Percentiles rank a stretch among this genome's conserved stretches.
Evolutionary conservation across 2,797 vertebrate genomes (phyloP).

Genomic region (Syncerus caffer): DNA sequence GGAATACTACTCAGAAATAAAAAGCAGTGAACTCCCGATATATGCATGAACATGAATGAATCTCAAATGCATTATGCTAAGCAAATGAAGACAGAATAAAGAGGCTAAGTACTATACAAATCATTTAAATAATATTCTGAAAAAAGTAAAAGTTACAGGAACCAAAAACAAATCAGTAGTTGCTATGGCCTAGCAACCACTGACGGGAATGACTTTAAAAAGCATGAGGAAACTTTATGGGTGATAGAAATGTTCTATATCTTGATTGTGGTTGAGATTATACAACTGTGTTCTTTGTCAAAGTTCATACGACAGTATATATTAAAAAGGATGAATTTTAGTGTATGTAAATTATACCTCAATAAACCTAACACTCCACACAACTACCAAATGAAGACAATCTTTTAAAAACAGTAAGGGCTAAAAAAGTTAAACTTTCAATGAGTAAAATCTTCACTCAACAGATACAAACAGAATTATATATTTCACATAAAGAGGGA

Average conservation of each 20-base stretch:
- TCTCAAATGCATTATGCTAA: neutral
- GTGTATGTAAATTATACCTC: neutral
- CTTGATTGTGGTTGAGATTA: neutral
- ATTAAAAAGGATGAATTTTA: neutral
- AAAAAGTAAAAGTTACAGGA: constrained; percentile 8
- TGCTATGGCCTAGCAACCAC: neutral
- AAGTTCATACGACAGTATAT: neutral
- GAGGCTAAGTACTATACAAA: neutral
- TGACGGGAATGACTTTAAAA: neutral
- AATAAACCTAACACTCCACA: neutral
- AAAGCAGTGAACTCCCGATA: neutral
- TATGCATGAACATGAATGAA: neutral
- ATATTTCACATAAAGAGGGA: neutral
- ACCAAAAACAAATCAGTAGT: neutral
- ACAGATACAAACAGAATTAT: neutral
- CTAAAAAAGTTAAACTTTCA: neutral
- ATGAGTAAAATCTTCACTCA: neutral
- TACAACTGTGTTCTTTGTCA: neutral
- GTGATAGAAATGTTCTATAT: neutral
- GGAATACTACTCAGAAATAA: neutral
- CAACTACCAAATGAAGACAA: neutral
- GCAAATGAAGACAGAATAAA: neutral
- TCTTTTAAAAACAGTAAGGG: neutral
- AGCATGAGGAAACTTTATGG: neutral
- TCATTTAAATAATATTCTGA: neutral